A percentile compares a stretch with the other conserved stretches of the same genome.
Evolutionary conservation across 2,888 invertebrate species (phyloP).

Genomic region (Hoplodrina blanda): DNA sequence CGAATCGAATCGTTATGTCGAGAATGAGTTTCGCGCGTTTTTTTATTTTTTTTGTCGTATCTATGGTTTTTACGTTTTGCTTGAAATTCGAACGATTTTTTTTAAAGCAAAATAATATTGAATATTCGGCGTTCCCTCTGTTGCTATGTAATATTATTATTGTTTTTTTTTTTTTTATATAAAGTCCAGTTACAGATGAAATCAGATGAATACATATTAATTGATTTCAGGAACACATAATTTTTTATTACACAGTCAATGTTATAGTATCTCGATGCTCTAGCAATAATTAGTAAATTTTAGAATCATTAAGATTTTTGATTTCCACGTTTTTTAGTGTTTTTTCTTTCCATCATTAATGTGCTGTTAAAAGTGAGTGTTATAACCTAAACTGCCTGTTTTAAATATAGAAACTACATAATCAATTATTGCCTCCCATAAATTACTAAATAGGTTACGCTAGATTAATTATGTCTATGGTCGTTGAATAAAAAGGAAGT

Average conservation of each 20-base stretch:
- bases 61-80: conserved; percentile 20
- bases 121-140: neutral
- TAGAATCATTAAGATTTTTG: neutral
- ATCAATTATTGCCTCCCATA: conserved; percentile 11
- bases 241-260: conserved; percentile 5
- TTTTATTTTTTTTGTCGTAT: conserved; percentile 14
- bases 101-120: neutral
- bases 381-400: conserved; percentile 13
- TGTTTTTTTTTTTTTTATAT: neutral
- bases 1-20: conserved; percentile 11
- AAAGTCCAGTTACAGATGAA: conserved; percentile 7
- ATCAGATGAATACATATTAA: neutral
- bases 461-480: conserved; percentile 41
- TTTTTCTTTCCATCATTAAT: conserved; percentile 4
- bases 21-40: conserved; percentile 31
- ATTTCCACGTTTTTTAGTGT: conserved; percentile 1
- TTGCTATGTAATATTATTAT: conserved; percentile 8
- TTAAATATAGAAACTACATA: conserved; percentile 6
- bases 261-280: conserved; percentile 27
- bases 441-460: conserved; percentile 33
- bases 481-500: conserved; percentile 39
- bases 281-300: conserved; percentile 19
- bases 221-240: neutral
- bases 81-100: neutral
- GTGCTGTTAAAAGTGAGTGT: conserved; percentile 16